phyloP scores from a whole-genome alignment of 2,797 vertebrate genomes.

The Myiotriccus ornatus region DNA sequence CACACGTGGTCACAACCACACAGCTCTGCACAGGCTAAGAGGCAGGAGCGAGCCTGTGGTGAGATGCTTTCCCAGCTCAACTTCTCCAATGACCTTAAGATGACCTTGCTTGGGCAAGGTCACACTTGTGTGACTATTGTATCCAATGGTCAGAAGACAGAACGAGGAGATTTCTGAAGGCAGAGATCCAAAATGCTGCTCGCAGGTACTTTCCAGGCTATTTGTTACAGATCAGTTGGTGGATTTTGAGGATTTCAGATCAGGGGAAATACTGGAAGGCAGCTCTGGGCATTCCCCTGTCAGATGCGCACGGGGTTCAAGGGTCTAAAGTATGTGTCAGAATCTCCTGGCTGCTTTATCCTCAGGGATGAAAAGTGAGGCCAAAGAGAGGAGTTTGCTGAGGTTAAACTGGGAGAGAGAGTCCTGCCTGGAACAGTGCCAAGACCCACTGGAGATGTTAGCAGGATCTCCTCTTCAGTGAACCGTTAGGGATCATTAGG shows the following conservation, averaged over 20 bases:
- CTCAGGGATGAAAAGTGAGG: not conserved
- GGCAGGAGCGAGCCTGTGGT: rapidly evolving
- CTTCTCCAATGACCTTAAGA: not conserved
- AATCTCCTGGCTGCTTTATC: not conserved
- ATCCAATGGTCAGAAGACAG: too few species aligned
- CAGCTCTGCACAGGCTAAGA: not conserved
- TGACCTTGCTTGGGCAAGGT: not conserved
- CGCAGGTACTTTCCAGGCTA: not conserved
- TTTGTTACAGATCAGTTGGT: not conserved
- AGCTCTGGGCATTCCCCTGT: not conserved
- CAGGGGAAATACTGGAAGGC: not conserved
- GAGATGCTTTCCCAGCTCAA: not conserved
- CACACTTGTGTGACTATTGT: rapidly evolving
- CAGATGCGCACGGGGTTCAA: not conserved
- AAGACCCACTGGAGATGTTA: conserved; percentile 23
- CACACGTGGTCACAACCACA: not conserved
- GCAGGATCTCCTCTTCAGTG: conserved; percentile 46
- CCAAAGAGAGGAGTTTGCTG: not conserved
- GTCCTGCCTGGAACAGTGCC: not conserved
- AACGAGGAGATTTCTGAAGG: not conserved
- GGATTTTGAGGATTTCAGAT: not conserved
- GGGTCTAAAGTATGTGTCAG: not conserved
- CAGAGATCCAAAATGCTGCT: not conserved
- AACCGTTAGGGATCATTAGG: conserved; percentile 54
- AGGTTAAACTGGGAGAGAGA: not conserved